phyloP scores from a whole-genome alignment of 2,888 invertebrate genomes.

The Eueremaeus valkanovi region DNA sequence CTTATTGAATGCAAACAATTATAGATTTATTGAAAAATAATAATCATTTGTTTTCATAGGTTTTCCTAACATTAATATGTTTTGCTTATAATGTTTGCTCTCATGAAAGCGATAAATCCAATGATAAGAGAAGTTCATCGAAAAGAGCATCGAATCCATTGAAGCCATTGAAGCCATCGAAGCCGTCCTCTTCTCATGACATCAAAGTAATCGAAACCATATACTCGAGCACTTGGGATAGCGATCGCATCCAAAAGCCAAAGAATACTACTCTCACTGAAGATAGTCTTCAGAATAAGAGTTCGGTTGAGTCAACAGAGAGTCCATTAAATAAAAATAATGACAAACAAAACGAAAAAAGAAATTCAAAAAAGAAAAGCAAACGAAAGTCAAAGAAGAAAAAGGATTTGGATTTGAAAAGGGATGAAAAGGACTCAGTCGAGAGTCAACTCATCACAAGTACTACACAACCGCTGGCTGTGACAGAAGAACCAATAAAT shows the following conservation, averaged over 20 bases:
- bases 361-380: neutral
- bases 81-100: neutral
- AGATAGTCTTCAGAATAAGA: neutral
- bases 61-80: neutral
- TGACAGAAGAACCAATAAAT: neutral
- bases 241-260: constrained; percentile 21
- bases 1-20: neutral
- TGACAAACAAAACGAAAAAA: neutral
- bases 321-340: neutral
- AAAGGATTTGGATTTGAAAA: neutral
- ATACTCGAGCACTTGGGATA: constrained; percentile 19
- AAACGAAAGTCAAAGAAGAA: neutral
- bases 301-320: neutral
- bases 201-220: constrained; percentile 15
- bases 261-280: neutral
- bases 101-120: neutral
- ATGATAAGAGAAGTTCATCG: neutral
- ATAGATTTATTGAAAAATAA: neutral
- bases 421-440: neutral
- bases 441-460: neutral
- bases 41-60: neutral
- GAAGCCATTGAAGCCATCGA: neutral
- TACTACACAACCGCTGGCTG: neutral
- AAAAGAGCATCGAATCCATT: neutral
- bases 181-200: constrained; percentile 16